These are phyloP conservation scores for Saccostrea echinata DNA, from an alignment of 1,140 invertebrate genomes.

Conservation along the genomic window DNA sequence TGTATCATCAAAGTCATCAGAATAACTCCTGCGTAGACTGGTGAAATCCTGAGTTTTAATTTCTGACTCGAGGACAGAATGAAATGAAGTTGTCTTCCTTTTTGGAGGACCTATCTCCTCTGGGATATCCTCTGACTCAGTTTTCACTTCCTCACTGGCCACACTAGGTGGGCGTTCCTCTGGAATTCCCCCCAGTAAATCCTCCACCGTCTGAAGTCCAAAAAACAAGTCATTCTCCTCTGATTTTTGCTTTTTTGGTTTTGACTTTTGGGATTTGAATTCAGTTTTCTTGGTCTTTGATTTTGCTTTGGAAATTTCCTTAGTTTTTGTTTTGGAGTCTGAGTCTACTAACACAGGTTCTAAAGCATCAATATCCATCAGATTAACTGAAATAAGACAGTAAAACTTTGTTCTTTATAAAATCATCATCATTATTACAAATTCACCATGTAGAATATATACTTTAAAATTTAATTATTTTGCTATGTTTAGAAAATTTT, in stretches of 20 bases:
- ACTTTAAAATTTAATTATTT: neutral
- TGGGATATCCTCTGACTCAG: conserved; percentile 52
- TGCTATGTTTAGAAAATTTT: neutral
- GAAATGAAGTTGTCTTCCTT: neutral
- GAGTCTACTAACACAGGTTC: conserved; percentile 56
- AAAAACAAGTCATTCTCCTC: conserved; percentile 64
- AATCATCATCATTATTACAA: too few relatives aligned
- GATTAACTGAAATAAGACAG: conserved; percentile 57
- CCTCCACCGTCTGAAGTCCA: conserved; percentile 66
- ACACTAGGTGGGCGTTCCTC: conserved; percentile 47
- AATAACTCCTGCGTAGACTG: conserved; percentile 55
- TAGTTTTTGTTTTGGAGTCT: conserved; percentile 36
- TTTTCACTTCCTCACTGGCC: conserved; percentile 56
- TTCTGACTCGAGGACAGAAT: conserved; percentile 41
- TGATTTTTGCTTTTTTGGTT: conserved; percentile 30
- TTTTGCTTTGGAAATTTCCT: conserved; percentile 42
- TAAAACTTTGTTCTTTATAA: neutral
- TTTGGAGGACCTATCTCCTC: conserved; percentile 49
- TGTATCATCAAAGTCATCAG: conserved; percentile 67
- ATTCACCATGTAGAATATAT: too few relatives aligned
- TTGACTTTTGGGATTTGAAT: conserved; percentile 49
- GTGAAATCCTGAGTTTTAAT: conserved; percentile 39
- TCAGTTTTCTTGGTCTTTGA: conserved; percentile 46
- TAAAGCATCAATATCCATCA: conserved; percentile 65
- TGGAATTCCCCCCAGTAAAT: conserved; percentile 57